These are phyloP conservation scores for Mantis religiosa DNA, from an alignment of 2,888 invertebrate genomes.

Conservation along the genomic window DNA sequence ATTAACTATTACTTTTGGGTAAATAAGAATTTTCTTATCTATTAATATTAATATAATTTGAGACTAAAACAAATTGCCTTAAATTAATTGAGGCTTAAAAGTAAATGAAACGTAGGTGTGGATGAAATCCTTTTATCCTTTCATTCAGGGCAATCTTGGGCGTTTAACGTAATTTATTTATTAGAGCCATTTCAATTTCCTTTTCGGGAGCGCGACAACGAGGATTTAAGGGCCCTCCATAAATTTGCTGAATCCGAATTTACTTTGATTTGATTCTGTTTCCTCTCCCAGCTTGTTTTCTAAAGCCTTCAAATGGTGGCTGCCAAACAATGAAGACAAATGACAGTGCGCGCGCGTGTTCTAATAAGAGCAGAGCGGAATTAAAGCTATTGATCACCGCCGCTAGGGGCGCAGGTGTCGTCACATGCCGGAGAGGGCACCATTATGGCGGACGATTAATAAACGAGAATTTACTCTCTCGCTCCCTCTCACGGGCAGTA, in stretches of 20 bases:
- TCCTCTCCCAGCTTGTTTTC: constrained; percentile 9
- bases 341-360: constrained; percentile 20
- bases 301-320: constrained; percentile 20
- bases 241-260: constrained; percentile 12
- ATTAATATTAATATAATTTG: not conserved
- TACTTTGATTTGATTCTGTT: constrained; percentile 13
- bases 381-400: constrained; percentile 31
- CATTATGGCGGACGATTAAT: constrained; percentile 24
- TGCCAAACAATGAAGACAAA: constrained; percentile 26
- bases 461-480: not conserved
- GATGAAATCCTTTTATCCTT: not conserved
- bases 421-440: constrained; percentile 2
- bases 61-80: not conserved
- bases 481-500: not conserved
- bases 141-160: not conserved
- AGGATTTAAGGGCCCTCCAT: constrained; percentile 13
- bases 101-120: not conserved
- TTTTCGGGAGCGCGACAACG: constrained; percentile 1
- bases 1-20: no score
- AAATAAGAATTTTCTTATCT: not conserved
- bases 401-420: constrained; percentile 30
- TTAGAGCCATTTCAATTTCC: constrained; percentile 13
- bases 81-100: not conserved
- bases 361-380: constrained; percentile 24
- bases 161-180: not conserved